Base-by-base conservation (phyloP, 2,113 vertebrate genomes). In the Tinamus guttatus region DNA sequence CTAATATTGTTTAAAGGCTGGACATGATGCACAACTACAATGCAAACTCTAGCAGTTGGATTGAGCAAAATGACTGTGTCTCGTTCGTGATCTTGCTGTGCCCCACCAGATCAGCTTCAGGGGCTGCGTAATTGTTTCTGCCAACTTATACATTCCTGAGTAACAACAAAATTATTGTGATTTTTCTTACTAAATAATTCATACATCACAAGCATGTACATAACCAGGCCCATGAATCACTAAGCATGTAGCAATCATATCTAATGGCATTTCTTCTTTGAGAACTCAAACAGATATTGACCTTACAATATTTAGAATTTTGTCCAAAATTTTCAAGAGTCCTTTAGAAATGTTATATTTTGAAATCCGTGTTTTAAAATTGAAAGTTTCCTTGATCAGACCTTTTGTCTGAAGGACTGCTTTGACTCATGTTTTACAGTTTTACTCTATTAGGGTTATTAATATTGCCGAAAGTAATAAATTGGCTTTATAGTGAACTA, bases 111-210 rank as follows among this genome's bases (percentile, higher is more conserved):
- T 68, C 96, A 98, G 98, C 99, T 98, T 98, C 98, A 96, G 98
- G 98, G 98, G 96, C 98, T 97, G 95, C 96, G 94, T 98, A 98
- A 99, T 98, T 98, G 98, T 99, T 99, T 97, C 98, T 98, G 98
- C 98, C 98, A 99, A 97, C 98, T 98, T 96, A 98, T 98, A 99
- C 97, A 98, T 99, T 98, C 98, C 95, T 97, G 97, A 98, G 98
- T 98, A 98, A 98, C 98, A 98, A 97, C 96, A 97, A 98, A 98
- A 98, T 98, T 96, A 98, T 98, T 98, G 97, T 97, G 98, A 98
- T 98, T 98, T 98, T 98, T 98, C 98, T 98, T 98, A 90, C 96
- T 99, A 98, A 99, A 99, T 98, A 98, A 99, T 99, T 98, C 97
- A 98, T 98, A 91, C 91, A 95, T 97, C 96, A 95, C 96, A 98